phyloP scores from a whole-genome alignment of 2,797 vertebrate species.

The Hoplostethus mediterraneus region DNA sequence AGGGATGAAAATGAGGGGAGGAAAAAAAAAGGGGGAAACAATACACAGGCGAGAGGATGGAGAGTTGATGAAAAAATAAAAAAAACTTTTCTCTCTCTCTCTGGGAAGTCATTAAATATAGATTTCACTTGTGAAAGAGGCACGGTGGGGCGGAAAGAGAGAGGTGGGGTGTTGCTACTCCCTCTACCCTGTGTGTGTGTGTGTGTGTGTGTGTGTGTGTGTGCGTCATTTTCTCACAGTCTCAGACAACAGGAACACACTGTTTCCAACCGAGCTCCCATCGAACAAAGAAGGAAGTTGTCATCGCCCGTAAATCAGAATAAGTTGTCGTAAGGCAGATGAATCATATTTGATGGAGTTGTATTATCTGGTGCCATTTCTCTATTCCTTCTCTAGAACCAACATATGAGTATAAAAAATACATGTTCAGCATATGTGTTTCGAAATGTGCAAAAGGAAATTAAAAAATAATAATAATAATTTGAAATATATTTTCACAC shows the following conservation, averaged over 20 bases:
- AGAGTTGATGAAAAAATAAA: constrained; percentile 42
- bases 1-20: constrained; percentile 24
- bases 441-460: too few relatives aligned
- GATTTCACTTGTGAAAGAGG: constrained; percentile 52
- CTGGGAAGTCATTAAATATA: constrained; percentile 69
- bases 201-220: constrained; percentile 26
- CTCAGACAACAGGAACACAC: neutral
- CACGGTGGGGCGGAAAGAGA: constrained; percentile 1
- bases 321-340: constrained; percentile 1
- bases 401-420: neutral
- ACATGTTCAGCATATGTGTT: too few relatives aligned
- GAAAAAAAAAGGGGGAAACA: constrained; percentile 8
- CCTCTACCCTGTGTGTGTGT: neutral
- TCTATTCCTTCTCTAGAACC: too few relatives aligned
- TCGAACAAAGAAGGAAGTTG: neutral
- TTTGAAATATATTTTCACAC: too few relatives aligned
- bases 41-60: constrained; percentile 30
- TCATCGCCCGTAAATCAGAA: constrained; percentile 8
- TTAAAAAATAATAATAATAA: too few relatives aligned
- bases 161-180: constrained; percentile 13
- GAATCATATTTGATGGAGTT: neutral
- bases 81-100: constrained; percentile 47
- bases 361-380: too few relatives aligned
- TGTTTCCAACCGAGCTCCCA: constrained; percentile 29
- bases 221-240: constrained; percentile 5